Conservation (phyloP, 2,797 vertebrate genomes). For the Leucoraja ocellata region DNA sequence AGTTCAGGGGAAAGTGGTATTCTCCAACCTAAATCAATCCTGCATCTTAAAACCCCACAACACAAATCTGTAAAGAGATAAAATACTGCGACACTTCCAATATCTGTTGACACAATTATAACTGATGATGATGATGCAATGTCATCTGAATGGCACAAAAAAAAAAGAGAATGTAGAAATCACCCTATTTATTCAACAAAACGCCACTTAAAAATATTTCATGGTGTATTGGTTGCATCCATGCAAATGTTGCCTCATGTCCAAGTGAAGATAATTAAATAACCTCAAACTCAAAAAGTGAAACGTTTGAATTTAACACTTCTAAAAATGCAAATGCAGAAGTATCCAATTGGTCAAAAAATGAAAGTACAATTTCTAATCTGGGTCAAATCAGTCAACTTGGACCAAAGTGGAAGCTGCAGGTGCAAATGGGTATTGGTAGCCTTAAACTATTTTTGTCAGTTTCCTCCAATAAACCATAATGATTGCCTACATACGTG, state of each 20-base stretch:
- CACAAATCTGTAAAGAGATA: background rate
- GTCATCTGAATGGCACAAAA: background rate
- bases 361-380: background rate
- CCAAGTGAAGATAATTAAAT: background rate
- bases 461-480: background rate
- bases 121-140: background rate
- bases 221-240: background rate
- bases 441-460: too few relatives aligned
- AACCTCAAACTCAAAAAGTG: background rate
- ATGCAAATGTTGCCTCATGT: background rate
- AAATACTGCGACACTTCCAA: background rate
- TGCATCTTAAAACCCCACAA: background rate
- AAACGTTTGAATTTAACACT: background rate
- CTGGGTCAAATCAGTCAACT: background rate
- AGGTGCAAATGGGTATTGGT: background rate
- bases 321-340: background rate
- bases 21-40: background rate
- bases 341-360: background rate
- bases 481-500: background rate
- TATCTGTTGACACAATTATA: background rate
- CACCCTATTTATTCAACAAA: background rate
- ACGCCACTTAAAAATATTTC: background rate
- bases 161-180: background rate
- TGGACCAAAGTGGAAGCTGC: background rate
- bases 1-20: background rate